phyloP scores from a whole-genome alignment of 2,113 vertebrate genomes.

The Climacteris rufus region DNA sequence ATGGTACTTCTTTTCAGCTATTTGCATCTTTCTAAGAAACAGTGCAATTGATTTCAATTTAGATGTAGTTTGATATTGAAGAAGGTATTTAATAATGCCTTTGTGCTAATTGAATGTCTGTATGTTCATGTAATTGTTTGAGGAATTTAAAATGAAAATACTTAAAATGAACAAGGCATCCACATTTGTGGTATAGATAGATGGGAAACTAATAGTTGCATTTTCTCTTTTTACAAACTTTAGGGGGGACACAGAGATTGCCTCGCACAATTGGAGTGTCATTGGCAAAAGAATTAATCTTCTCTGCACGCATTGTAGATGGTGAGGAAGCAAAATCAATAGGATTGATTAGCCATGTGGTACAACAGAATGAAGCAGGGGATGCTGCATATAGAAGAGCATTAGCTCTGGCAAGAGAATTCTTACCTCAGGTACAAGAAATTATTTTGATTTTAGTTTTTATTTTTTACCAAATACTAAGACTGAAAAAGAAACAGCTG shows the following conservation, averaged over 20 bases:
- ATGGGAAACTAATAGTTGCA: not conserved
- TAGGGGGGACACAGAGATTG: constrained; percentile 94
- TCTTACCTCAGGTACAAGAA: constrained; percentile 88
- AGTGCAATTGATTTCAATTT: not conserved
- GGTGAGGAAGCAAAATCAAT: constrained; percentile 85
- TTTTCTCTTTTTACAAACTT: constrained; percentile 1
- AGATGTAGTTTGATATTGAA: not conserved
- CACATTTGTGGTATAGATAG: not conserved
- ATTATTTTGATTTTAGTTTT: not conserved
- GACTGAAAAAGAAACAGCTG: not conserved
- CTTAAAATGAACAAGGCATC: not conserved
- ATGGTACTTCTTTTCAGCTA: not conserved
- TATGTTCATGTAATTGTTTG: not conserved
- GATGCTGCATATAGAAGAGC: constrained; percentile 92
- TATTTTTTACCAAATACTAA: not conserved
- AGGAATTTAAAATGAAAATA: not conserved
- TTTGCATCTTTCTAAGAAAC: not conserved
- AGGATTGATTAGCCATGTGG: constrained; percentile 87
- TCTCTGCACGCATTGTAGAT: constrained; percentile 86
- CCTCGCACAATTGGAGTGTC: constrained; percentile 86
- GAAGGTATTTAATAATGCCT: not conserved
- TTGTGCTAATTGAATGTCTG: not conserved
- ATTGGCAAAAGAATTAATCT: constrained; percentile 94
- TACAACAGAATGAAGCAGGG: constrained; percentile 88
- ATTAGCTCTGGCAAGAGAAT: constrained; percentile 87